Evolutionary conservation across 2,797 vertebrate genomes (phyloP).

Genomic region (Crenichthys baileyi): DNA sequence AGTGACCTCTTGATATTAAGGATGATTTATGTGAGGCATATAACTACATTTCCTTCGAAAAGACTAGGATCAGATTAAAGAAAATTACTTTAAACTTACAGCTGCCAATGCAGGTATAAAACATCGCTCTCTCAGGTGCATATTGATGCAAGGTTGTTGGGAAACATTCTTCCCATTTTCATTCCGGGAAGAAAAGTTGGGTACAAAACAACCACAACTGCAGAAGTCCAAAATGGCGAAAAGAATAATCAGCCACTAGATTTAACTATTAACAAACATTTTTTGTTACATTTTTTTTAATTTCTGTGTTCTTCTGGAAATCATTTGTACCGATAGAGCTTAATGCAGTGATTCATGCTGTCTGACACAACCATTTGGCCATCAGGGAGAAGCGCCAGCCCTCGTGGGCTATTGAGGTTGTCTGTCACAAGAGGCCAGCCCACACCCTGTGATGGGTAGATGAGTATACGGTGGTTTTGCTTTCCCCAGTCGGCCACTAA

Average conservation of each 20-base stretch:
- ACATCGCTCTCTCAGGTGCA: neutral
- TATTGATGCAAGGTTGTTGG: neutral
- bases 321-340: slow-evolving; percentile 85
- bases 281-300: neutral
- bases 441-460: slow-evolving; percentile 78
- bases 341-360: slow-evolving; percentile 88
- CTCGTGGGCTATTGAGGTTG: slow-evolving; percentile 82
- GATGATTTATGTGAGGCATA: neutral
- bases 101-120: neutral
- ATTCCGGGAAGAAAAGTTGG: neutral
- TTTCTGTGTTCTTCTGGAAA: neutral
- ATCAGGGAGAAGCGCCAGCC: slow-evolving; percentile 82
- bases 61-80: neutral
- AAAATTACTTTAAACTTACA: neutral
- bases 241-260: neutral
- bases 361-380: slow-evolving; percentile 83
- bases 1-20: neutral
- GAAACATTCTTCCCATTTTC: neutral
- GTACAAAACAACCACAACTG: neutral
- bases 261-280: neutral
- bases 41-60: neutral
- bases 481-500: slow-evolving; percentile 86
- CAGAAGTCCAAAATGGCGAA: neutral
- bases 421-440: slow-evolving; percentile 78
- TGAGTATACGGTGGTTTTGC: slow-evolving; percentile 75